Evolutionary conservation across 2,113 vertebrate genomes (phyloP).

Genomic region (Entosphenus tridentatus): DNA sequence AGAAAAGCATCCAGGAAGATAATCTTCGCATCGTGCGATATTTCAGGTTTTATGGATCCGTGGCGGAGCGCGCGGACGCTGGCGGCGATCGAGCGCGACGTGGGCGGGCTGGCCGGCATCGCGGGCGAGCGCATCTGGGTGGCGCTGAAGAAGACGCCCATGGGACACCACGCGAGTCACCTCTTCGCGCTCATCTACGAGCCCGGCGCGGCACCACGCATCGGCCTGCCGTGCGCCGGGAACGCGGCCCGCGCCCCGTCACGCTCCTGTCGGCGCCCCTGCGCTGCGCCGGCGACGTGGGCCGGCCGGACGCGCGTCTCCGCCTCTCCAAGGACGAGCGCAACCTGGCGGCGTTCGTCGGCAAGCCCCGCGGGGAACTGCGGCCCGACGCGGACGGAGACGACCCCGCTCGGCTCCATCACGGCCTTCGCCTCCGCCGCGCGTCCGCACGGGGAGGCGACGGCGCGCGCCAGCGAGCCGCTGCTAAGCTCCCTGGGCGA

Average conservation of each 20-base stretch:
- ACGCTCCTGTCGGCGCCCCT: conserved; percentile 50
- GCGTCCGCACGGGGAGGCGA: no score
- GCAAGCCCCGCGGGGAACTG: conserved; percentile 48
- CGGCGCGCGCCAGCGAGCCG: conserved; percentile 38
- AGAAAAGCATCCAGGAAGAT: conserved; percentile 68
- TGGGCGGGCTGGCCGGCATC: conserved; percentile 45
- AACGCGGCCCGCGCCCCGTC: conserved; percentile 41
- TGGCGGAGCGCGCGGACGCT: conserved; percentile 37
- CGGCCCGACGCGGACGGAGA: conserved; percentile 28
- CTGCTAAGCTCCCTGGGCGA: conserved; percentile 67
- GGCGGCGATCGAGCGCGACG: conserved; percentile 46
- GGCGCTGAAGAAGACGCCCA: conserved; percentile 67
- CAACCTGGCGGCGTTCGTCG: conserved; percentile 45
- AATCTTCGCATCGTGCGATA: conserved; percentile 77
- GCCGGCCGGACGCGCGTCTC: conserved; percentile 52
- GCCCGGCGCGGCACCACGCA: conserved; percentile 42
- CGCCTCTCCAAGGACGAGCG: conserved; percentile 78
- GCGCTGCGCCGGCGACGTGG: conserved; percentile 37
- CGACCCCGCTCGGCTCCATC: no score
- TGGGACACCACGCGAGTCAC: conserved; percentile 44
- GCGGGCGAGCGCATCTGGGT: conserved; percentile 88
- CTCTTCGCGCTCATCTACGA: conserved; percentile 50
- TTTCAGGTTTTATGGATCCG: conserved; percentile 76
- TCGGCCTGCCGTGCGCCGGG: conserved; percentile 29
- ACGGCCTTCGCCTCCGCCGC: no score